Base-by-base conservation (phyloP, 2,113 vertebrate genomes). In the Chinchilla lanigera region DNA sequence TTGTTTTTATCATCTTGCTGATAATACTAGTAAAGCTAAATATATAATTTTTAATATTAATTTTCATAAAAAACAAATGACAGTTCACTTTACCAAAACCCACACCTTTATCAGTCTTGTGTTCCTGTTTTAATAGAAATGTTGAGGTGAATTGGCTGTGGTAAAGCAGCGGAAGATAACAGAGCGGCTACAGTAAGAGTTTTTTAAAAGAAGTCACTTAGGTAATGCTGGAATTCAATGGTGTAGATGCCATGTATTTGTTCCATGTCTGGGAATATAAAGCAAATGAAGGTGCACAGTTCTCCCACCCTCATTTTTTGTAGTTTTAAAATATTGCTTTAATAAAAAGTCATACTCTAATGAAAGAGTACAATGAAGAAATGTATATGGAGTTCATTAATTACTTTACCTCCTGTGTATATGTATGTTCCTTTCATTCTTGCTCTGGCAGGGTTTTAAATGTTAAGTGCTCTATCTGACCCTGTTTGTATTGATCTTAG, bases 91-190 rank as follows among this genome's bases (percentile, higher is more conserved):
- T 94, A 47, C 6, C 73, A 63, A 94, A 92, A 87, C 8, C 19
- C 41, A 89, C 1, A 65, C 4, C 16, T 81, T 89, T 93, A 88
- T 95, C 50, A n/a, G 50, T 89, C 71, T 89, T 86, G 41, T 94
- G 88, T 93, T 83, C 54, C 93, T 93, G 71, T 88, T 94, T 92
- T 90, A 95, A 93, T 82, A 90, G 44, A 38, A 86, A 54, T 94
- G 35, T 93, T 81, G 35, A 73, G 77, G 44, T 92, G 28, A 77
- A 75, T 91, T 91, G 89, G 2, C 73, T 86, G 30, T 58, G 12
- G 6, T 89, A 77, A 84, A 28, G 47, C 33, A 60, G 7, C 38
- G 80, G 47, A 84, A 33, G 17, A 38, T 84, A 80, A 56, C 89
- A 60, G 69, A 90, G 56, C 5, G 93, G 78, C 77, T 88, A 22